Evolutionary conservation across 2,797 vertebrate species (phyloP).

Genomic region (Lindbergichthys nudifrons): DNA sequence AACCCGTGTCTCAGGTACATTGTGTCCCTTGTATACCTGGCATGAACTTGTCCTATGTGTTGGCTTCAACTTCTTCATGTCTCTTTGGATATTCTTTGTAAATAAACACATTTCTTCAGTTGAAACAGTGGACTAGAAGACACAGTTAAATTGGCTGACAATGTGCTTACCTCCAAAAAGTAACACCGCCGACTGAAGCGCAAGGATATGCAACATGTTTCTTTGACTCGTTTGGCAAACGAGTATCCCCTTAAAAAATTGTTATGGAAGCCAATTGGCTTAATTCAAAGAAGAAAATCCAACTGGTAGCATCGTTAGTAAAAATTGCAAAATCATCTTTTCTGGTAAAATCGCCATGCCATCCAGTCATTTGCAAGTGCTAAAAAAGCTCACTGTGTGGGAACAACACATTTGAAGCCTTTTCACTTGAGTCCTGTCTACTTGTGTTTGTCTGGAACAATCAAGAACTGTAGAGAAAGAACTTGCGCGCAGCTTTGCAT

Average conservation of each 20-base stretch:
- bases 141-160: slow-evolving; percentile 11
- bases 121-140: not conserved
- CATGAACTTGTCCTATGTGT: not conserved
- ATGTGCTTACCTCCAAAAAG: slow-evolving; percentile 83
- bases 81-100: not conserved
- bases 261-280: slow-evolving; percentile 25
- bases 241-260: slow-evolving; percentile 37
- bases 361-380: slow-evolving; percentile 11
- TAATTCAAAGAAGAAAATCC: slow-evolving; percentile 36
- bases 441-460: slow-evolving; percentile 29
- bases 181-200: slow-evolving; percentile 72
- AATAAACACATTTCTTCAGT: not conserved
- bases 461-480: slow-evolving; percentile 19
- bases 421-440: slow-evolving; percentile 9
- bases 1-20: slow-evolving; percentile 5
- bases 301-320: slow-evolving; percentile 19
- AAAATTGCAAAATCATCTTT: slow-evolving; percentile 26
- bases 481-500: slow-evolving; percentile 53
- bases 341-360: slow-evolving; percentile 7
- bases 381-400: slow-evolving; percentile 4
- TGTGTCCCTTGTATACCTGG: not conserved
- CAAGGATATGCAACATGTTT: slow-evolving; percentile 86
- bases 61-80: not conserved
- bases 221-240: slow-evolving; percentile 52
- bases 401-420: not conserved